phyloP scores from a whole-genome alignment of 2,113 vertebrate genomes.

The Cichladusa arquata region DNA sequence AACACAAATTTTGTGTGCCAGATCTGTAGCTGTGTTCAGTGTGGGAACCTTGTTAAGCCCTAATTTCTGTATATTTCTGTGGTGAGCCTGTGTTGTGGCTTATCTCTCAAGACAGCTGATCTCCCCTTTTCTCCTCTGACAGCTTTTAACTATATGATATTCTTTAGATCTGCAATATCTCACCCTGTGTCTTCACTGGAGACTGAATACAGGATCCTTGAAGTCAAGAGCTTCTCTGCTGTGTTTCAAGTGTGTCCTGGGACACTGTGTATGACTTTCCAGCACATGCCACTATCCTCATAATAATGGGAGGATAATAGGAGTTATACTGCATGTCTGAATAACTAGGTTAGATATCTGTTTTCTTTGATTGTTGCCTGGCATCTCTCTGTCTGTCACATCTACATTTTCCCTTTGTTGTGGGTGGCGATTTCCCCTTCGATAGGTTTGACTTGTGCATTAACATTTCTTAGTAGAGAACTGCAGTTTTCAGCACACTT shows the following conservation, averaged over 20 bases:
- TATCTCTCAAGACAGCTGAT: slow-evolving; percentile 54
- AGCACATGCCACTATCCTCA: slow-evolving; percentile 36
- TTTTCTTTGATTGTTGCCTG: slow-evolving; percentile 52
- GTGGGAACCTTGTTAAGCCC: slow-evolving; percentile 8
- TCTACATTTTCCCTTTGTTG: slow-evolving; percentile 51
- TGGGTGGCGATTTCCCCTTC: slow-evolving; percentile 23
- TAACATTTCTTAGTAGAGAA: slow-evolving; percentile 37
- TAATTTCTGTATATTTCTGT: slow-evolving; percentile 31
- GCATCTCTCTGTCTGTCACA: slow-evolving; percentile 39
- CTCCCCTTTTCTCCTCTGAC: slow-evolving; percentile 55
- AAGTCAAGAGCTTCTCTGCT: slow-evolving; percentile 63
- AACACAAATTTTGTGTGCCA: background rate
- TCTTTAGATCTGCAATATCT: slow-evolving; percentile 63
- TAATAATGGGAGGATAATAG: slow-evolving; percentile 51
- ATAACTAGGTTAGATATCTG: slow-evolving; percentile 47
- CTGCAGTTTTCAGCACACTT: slow-evolving; percentile 7
- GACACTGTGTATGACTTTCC: slow-evolving; percentile 41
- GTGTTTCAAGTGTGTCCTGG: slow-evolving; percentile 66
- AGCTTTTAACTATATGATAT: slow-evolving; percentile 61
- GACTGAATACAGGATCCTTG: slow-evolving; percentile 50
- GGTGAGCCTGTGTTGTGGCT: background rate
- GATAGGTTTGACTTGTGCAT: background rate
- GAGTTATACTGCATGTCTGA: slow-evolving; percentile 37
- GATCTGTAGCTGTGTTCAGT: background rate
- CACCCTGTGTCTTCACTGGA: slow-evolving; percentile 56